Evolutionary conservation across 1,140 invertebrate species (phyloP), one percentile per base, ranked within the genome.

Genomic region (Drosophila azteca): DNA sequence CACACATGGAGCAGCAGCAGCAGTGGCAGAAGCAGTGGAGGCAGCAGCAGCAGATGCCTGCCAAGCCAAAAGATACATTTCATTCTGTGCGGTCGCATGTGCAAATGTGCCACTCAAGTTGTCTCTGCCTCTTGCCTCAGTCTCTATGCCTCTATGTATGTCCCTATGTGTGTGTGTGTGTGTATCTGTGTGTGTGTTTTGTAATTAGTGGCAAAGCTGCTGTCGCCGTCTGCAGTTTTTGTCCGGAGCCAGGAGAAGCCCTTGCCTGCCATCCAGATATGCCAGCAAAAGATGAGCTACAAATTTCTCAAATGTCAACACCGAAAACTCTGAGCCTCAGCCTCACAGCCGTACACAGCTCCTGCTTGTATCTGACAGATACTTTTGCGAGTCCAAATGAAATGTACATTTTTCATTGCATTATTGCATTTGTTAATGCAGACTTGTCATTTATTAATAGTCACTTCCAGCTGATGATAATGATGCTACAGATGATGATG

Each of bases 281-380:
- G 83, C 71, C 63, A 55, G 76, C 84, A 88, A 79, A 83, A 79
- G 83, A 90, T 90, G 88, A 90, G 88, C 88, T 88, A 90, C 88
- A 90, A 90, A 90, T 90, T 90, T 90, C 88, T 90, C 88, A 90
- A 90, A 77, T 90, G 88, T 90, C 88, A 90, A 90, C 88, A 90
- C 88, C 87, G 74, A 69, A 51, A 70, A 62, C 57, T 61, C 57
- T 61, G 62, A 66, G 80, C 68, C 64, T 62, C 58, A 69, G 66
- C 68, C 3, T 11, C 66, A 46, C 62, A 29, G 7, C 49, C 35
- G 4, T 11, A 11, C 11, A 13, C 3, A 4, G 35, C 3, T 11
- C 13, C 11, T 43, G 45, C 58, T 54, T 58, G 58, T 53, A 60
- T 52, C 65, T 77, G 78, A 74, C 69, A 83, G 75, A 75, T 83